Evolutionary conservation across 2,113 vertebrate genomes (phyloP), one percentile per base, ranked within the genome.

Genomic region (Ammodytes dubius): DNA sequence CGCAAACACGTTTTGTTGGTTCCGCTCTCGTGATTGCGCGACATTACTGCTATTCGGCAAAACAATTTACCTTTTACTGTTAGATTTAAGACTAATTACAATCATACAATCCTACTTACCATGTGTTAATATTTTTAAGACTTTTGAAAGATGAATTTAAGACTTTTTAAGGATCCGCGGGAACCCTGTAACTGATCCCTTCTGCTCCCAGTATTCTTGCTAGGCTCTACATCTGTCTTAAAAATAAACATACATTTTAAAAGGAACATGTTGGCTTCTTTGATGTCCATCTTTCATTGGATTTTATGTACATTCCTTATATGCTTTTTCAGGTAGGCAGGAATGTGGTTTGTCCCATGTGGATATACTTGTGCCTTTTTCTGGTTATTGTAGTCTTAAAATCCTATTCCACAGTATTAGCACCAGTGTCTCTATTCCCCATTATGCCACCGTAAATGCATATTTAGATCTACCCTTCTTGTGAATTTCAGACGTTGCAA

Each of bases 381-480:
- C 45, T 97, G 81, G 70, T 96, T 96, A 53, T 95, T 96, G 19
- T 84, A 92, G 68, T 96, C 96, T 65, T 96, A 93, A 86, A 97
- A 97, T 63, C 95, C 95, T 69, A 96, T 96, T 7, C 94, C 96
- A 7, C 96, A 97, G n/a, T 87, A 94, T 0, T 94, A 52, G 52
- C 96, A 97, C 14, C 82, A 93, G 64, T 93, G 92, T 53, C 95
- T 95, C 81, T 95, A 95, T 11, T 89, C 93, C 6, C 94, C 84
- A 1, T 94, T 87, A 49, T 96, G 96, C 87, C 91, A 94, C 74
- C 95, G 93, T 83, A 96, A 87, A 65, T 97, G 96, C 50, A 94
- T 85, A 70, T 94, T 95, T 39, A 97, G 92, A 8, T 94, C 95
- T 3, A 95, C 95, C 87, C 91, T 92, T 0, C 95, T 93, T 17